These are phyloP conservation scores for Drosophila kambysellisi DNA, from an alignment of 2,888 invertebrate species.

Conservation along the genomic window DNA sequence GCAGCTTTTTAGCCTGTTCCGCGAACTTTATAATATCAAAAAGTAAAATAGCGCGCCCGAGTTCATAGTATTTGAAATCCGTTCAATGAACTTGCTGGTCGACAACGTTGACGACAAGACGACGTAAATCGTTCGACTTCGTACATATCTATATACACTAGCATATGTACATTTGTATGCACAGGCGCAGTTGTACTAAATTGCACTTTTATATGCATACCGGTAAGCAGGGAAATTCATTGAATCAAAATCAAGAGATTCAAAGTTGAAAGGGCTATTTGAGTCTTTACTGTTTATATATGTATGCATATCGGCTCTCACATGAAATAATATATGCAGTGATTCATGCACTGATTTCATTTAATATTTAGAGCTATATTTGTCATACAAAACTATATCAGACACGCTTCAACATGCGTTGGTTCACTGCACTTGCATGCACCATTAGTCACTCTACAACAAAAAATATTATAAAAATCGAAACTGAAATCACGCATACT, in stretches of 20 bases:
- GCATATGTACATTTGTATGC: neutral
- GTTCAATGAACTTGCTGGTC: slow-evolving; percentile 68
- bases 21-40: slow-evolving; percentile 28
- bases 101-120: slow-evolving; percentile 3
- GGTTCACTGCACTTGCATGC: slow-evolving; percentile 57
- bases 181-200: neutral
- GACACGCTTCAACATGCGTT: slow-evolving; percentile 53
- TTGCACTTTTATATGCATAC: slow-evolving; percentile 1
- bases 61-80: slow-evolving; percentile 37
- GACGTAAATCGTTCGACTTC: slow-evolving; percentile 12
- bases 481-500: neutral
- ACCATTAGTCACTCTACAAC: slow-evolving; percentile 50
- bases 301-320: neutral
- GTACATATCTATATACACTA: slow-evolving; percentile 11
- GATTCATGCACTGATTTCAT: neutral
- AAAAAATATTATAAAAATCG: slow-evolving; percentile 8
- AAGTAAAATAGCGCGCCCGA: slow-evolving; percentile 14
- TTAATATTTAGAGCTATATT: slow-evolving; percentile 13
- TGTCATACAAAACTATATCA: slow-evolving; percentile 21
- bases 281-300: neutral
- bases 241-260: neutral
- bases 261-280: neutral
- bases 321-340: neutral
- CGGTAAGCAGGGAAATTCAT: neutral
- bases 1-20: slow-evolving; percentile 11